phyloP scores from a whole-genome alignment of 2,113 vertebrate species.

The Phalacrocorax pelagicus region DNA sequence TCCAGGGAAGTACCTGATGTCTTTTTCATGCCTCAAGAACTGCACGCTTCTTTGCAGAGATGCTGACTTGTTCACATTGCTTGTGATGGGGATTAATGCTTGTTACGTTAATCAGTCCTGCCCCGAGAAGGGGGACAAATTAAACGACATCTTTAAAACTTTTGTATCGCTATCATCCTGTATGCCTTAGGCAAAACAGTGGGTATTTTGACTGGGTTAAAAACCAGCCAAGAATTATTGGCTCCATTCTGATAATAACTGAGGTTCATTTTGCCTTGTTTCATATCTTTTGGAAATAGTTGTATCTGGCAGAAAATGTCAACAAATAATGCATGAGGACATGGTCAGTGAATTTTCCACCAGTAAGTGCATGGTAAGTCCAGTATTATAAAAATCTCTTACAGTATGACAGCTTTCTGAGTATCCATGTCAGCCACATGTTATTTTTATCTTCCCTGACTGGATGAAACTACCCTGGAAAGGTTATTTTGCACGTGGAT shows the following conservation, averaged over 20 bases:
- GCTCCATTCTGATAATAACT: neutral
- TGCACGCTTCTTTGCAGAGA: rapidly evolving
- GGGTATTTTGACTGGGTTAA: neutral
- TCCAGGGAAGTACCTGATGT: neutral
- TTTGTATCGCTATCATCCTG: neutral
- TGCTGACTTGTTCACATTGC: neutral
- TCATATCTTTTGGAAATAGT: neutral
- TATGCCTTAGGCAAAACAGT: neutral
- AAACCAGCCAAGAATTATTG: neutral
- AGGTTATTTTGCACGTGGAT: neutral
- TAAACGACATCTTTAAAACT: neutral
- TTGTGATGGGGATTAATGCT: neutral
- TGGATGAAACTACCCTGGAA: neutral
- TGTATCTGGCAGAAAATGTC: neutral
- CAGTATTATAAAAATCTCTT: no score
- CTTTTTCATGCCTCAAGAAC: neutral
- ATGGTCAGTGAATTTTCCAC: neutral
- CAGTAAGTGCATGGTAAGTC: rapidly evolving
- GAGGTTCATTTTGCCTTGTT: neutral
- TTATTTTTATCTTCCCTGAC: neutral
- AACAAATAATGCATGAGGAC: neutral
- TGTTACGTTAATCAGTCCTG: neutral
- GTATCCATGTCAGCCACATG: neutral
- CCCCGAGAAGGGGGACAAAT: neutral
- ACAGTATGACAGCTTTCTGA: neutral